Base-by-base conservation (phyloP, 2,888 invertebrate genomes). In the Falcaria lacertinaria region DNA sequence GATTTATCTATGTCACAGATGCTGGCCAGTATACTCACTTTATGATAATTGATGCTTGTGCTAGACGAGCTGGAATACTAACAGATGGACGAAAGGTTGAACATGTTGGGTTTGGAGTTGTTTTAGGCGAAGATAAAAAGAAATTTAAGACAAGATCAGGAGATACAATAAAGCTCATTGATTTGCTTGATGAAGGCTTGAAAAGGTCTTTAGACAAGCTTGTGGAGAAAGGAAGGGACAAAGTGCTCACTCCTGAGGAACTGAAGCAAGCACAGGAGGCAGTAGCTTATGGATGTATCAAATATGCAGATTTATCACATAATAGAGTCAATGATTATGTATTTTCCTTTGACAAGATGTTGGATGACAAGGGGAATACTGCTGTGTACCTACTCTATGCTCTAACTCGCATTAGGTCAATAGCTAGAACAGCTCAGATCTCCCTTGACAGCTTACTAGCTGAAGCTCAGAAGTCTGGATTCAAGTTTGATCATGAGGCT, bases 91-190 rank as follows among this genome's bases (percentile, higher is more conserved):
- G 93, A 4, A 92, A 95, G 44, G 87, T 98, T 0, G 97, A 98
- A 77, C 97, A 97, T 85, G 96, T 99, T 11, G 95, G 94, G 1
- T 99, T 99, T 79, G 99, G 99, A 11, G 96, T 99, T 5, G 99
- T 99, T 0, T 88, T 99, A 2, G 99, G 99, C 11, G 99, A 98
- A 81, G 99, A 99, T 85, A 97, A 96, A 69, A 99, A 99, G 78
- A 99, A 99, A 83, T 99, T 99, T 73, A 99, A 99, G 83, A 99
- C 99, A 0, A 92, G 99, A 36, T 98, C 98, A 1, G 99, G 99
- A 0, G 99, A 98, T 51, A 97, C 98, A 0, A 94, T 99, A 0
- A 93, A 95, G 58, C 90, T 99, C 4, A 91, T 91, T 4, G 96
- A 98, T 53, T 90, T 99, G 34, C 87, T 99, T 5, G 96, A 99